Percentiles rank a stretch among this genome's conserved stretches.
Conservation (phyloP, 2,797 vertebrate species). For the Petrocephalus sullivani region DNA sequence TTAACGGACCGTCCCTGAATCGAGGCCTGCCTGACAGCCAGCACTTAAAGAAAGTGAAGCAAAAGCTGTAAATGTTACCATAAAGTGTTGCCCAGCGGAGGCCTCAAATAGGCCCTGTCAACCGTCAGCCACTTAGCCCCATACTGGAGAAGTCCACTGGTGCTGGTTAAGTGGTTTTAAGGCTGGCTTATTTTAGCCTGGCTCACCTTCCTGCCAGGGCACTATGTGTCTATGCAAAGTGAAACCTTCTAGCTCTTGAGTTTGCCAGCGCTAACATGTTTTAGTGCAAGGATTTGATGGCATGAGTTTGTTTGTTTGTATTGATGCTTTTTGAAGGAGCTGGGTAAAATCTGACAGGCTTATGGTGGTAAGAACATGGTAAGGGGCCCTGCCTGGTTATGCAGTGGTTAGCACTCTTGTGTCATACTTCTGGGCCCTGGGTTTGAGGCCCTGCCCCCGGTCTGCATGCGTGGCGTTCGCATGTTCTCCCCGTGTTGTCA, state of each 20-base stretch:
- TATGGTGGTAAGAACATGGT: neutral
- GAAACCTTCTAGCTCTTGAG: neutral
- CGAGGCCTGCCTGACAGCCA: neutral
- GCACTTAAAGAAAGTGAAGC: neutral
- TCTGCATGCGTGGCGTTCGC: neutral
- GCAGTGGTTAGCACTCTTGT: neutral
- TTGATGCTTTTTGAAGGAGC: neutral
- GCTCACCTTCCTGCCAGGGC: neutral
- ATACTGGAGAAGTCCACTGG: neutral
- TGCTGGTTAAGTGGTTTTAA: constrained; percentile 4
- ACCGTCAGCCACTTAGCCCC: neutral
- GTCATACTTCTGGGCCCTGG: neutral
- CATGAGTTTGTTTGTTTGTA: neutral
- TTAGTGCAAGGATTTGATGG: neutral
- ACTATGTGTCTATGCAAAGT: neutral
- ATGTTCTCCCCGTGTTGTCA: neutral
- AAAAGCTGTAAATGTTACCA: constrained; percentile 9
- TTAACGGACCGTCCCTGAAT: neutral
- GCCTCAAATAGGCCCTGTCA: neutral
- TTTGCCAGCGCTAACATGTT: neutral
- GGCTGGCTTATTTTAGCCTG: neutral
- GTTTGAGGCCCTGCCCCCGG: neutral
- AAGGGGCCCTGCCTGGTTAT: neutral
- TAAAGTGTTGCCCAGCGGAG: neutral
- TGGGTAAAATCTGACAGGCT: neutral